Conservation (phyloP, 2,113 vertebrate species). For the Mellivora capensis region DNA sequence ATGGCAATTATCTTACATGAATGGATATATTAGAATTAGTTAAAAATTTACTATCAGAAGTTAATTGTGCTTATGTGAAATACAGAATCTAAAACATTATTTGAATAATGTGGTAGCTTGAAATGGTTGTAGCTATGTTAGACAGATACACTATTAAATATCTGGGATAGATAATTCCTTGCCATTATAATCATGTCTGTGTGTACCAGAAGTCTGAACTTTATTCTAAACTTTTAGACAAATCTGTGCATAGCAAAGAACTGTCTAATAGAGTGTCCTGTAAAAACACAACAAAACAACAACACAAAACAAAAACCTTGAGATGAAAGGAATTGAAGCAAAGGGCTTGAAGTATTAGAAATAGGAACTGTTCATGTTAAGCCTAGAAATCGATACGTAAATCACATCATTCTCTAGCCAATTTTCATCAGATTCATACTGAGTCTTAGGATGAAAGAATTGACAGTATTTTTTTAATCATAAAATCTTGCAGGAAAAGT, state of each 20-base stretch:
- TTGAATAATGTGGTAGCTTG: neutral
- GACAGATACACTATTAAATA: neutral
- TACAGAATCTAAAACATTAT: neutral
- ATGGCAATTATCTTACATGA: constrained; percentile 31
- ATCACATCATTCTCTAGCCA: neutral
- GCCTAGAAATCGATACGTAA: neutral
- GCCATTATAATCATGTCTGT: neutral
- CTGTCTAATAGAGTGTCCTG: neutral
- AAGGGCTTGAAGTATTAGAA: neutral
- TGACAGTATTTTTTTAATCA: neutral
- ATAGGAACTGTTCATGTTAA: neutral
- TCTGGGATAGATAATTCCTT: neutral
- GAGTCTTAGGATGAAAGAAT: neutral
- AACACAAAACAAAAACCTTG: neutral
- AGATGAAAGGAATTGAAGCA: neutral
- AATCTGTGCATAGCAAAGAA: neutral
- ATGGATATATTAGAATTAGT: constrained; percentile 22
- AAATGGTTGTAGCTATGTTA: neutral
- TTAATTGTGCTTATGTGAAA: constrained; percentile 30
- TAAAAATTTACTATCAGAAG: constrained; percentile 23
- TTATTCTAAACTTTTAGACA: neutral
- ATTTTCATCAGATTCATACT: neutral
- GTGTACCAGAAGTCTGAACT: neutral
- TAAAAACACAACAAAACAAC: neutral
- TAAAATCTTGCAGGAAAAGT: neutral